Evolutionary conservation across 2,797 vertebrate species (phyloP).

Genomic region (Brachymystax lenok): DNA sequence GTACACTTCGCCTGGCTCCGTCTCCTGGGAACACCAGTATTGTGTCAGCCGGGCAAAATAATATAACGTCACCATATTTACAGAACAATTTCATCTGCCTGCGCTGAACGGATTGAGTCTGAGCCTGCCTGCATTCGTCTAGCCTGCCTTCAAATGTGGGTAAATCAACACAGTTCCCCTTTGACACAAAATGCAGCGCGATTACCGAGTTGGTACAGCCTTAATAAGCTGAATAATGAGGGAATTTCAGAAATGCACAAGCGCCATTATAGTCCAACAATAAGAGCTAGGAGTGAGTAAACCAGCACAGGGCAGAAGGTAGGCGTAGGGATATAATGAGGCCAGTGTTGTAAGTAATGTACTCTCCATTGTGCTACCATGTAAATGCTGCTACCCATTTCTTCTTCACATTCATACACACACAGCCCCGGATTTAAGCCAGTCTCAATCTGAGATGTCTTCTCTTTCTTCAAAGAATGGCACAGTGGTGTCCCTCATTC

Average conservation of each 20-base stretch:
- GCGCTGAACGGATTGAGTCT: constrained; percentile 61
- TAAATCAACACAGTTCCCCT: constrained; percentile 79
- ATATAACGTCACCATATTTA: constrained; percentile 64
- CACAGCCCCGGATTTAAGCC: constrained; percentile 91
- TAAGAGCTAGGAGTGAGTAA: constrained; percentile 93
- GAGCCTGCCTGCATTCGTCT: constrained; percentile 41
- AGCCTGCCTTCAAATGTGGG: constrained; percentile 82
- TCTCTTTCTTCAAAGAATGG: constrained; percentile 81
- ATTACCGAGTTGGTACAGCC: constrained; percentile 93
- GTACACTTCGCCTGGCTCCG: constrained; percentile 62
- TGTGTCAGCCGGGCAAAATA: constrained; percentile 50
- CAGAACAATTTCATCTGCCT: constrained; percentile 72
- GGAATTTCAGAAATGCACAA: constrained; percentile 98
- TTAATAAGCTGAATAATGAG: constrained; percentile 99
- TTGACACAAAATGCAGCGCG: constrained; percentile 82
- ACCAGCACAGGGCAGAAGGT: constrained; percentile 90
- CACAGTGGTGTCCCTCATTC: constrained; percentile 65
- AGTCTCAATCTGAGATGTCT: constrained; percentile 91
- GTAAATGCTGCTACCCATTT: constrained; percentile 90
- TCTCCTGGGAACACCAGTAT: constrained; percentile 48
- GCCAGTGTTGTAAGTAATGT: constrained; percentile 94
- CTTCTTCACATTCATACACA: constrained; percentile 80
- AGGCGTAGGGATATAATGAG: constrained; percentile 95
- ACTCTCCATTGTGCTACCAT: constrained; percentile 93
- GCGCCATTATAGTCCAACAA: constrained; percentile 96